A percentile compares a stretch with the other conserved stretches of the same genome.
Conservation (phyloP, 2,797 vertebrate genomes). For the Triplophysa yarkandensis region DNA sequence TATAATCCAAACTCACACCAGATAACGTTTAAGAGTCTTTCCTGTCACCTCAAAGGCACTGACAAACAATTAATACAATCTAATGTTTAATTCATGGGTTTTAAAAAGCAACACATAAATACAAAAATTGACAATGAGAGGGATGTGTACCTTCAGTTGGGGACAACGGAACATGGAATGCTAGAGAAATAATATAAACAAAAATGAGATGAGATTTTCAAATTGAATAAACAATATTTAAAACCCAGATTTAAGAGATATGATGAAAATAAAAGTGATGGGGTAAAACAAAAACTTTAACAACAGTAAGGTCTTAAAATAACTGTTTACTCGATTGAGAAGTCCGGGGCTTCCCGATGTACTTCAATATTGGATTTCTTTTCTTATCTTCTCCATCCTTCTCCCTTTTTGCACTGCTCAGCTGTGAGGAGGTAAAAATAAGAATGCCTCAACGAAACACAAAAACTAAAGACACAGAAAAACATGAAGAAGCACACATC, state of each 20-base stretch:
- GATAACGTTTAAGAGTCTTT: neutral
- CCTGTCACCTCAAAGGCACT: neutral
- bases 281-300: neutral
- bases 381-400: constrained; percentile 89
- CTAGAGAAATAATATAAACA: constrained; percentile 71
- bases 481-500: too few species aligned
- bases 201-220: constrained; percentile 4
- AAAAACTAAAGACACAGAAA: neutral
- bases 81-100: neutral
- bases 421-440: constrained; percentile 53
- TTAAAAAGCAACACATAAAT: neutral
- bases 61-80: neutral
- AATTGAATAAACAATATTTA: neutral
- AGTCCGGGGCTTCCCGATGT: constrained; percentile 89
- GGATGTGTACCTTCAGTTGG: constrained; percentile 84
- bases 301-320: neutral
- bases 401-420: constrained; percentile 73
- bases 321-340: constrained; percentile 85
- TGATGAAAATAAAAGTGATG: neutral
- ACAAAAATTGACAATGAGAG: constrained; percentile 11
- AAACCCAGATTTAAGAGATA: neutral
- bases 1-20: neutral
- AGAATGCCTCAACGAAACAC: neutral
- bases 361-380: constrained; percentile 92
- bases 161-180: constrained; percentile 92